Evolutionary conservation across 2,113 vertebrate genomes (phyloP).

Genomic region (Hippolais icterina): DNA sequence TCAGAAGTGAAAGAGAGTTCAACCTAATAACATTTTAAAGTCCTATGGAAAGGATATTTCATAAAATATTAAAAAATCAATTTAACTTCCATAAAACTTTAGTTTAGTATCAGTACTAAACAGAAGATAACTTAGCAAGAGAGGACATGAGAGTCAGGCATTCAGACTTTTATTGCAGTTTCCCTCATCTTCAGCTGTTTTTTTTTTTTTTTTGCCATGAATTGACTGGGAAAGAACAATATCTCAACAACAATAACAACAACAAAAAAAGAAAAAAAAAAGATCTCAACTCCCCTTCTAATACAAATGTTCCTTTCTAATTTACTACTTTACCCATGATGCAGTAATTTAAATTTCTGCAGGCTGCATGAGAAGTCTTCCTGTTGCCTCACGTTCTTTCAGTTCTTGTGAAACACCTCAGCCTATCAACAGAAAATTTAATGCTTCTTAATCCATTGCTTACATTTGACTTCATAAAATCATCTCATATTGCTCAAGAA

Average conservation of each 20-base stretch:
- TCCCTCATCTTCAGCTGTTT: neutral
- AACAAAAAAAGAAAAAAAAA: neutral
- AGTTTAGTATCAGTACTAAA: slow-evolving; percentile 2
- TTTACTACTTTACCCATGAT: neutral
- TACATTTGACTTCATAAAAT: neutral
- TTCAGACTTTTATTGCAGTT: neutral
- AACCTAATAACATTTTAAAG: slow-evolving; percentile 56
- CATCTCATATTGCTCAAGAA: neutral
- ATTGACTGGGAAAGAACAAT: neutral
- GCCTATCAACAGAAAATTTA: neutral
- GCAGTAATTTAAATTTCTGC: neutral
- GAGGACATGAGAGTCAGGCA: neutral
- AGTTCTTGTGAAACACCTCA: neutral
- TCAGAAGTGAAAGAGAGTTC: slow-evolving; percentile 57
- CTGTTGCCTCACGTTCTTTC: neutral
- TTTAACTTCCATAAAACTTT: slow-evolving; percentile 43
- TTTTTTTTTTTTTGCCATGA: neutral
- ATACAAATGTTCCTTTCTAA: neutral
- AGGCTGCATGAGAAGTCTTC: neutral
- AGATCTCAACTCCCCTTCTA: neutral
- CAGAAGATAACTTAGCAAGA: neutral
- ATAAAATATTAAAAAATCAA: slow-evolving; percentile 50
- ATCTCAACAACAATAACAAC: too few relatives aligned
- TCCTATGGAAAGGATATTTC: neutral
- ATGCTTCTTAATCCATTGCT: neutral